Percentiles rank a stretch among this genome's conserved stretches.
These are phyloP conservation scores for Iphiclides podalirius DNA, from an alignment of 2,888 invertebrate species.

Conservation along the genomic window DNA sequence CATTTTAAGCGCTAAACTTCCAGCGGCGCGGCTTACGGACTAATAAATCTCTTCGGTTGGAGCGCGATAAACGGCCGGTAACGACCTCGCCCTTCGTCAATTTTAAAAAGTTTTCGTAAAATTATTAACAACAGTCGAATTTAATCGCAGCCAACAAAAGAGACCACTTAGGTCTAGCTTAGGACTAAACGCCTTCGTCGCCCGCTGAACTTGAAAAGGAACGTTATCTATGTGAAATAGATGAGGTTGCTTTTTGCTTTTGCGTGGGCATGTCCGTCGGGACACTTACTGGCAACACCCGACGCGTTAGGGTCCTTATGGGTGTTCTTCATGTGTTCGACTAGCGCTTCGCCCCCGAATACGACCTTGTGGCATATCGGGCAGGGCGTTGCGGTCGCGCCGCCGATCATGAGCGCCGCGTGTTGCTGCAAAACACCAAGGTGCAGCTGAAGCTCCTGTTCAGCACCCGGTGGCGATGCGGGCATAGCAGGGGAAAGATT, in stretches of 20 bases:
- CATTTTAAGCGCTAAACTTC: conserved; percentile 47
- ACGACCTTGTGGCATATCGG: conserved; percentile 97
- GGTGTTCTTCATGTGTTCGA: conserved; percentile 97
- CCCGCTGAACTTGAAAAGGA: conserved; percentile 33
- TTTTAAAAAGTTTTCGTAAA: neutral
- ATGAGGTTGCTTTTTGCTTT: conserved; percentile 35
- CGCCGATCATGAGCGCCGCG: conserved; percentile 93
- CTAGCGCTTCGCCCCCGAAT: conserved; percentile 94
- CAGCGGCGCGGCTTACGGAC: conserved; percentile 66
- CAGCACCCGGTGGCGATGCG: conserved; percentile 67
- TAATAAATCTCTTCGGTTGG: conserved; percentile 62
- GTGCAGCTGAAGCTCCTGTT: conserved; percentile 93
- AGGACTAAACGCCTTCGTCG: conserved; percentile 29
- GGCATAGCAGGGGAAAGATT: conserved; percentile 64
- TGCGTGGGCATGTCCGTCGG: conserved; percentile 29
- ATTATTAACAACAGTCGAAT: conserved; percentile 23
- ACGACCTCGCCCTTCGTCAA: no score
- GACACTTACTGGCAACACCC: conserved; percentile 92
- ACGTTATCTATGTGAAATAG: conserved; percentile 35
- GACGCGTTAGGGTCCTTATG: conserved; percentile 96
- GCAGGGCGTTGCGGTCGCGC: conserved; percentile 94
- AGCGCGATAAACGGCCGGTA: conserved; percentile 30
- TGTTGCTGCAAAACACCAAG: conserved; percentile 98
- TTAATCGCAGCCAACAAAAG: conserved; percentile 35
- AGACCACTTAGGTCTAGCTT: conserved; percentile 26